Evolutionary conservation across 1,140 invertebrate genomes (phyloP).

Genomic region (Akabosia matsudoensis): DNA sequence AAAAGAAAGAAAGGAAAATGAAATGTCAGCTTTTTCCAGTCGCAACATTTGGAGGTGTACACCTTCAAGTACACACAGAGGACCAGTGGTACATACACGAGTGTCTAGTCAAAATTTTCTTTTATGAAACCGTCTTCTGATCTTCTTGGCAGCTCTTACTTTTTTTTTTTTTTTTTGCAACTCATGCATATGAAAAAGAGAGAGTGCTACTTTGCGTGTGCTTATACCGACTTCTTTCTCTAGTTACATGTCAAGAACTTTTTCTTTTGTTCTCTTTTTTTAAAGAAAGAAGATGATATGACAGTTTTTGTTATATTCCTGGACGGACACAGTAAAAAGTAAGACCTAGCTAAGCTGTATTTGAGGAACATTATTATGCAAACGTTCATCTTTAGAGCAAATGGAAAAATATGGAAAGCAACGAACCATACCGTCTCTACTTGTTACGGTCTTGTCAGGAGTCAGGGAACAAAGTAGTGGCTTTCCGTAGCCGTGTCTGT

Average conservation of each 20-base stretch:
- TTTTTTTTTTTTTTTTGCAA: not conserved
- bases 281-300: conserved; percentile 9
- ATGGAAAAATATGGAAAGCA: too few species aligned
- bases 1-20: not conserved
- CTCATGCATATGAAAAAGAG: not conserved
- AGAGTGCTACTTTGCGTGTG: not conserved
- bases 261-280: not conserved
- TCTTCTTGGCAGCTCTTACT: not conserved
- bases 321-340: conserved; percentile 1
- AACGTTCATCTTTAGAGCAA: too few species aligned
- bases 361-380: too few species aligned
- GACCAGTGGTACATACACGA: not conserved
- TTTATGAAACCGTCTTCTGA: too few species aligned
- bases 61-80: too few species aligned
- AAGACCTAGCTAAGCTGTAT: too few species aligned
- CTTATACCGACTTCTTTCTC: not conserved
- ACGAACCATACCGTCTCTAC: too few species aligned
- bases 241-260: not conserved
- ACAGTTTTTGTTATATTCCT: conserved; percentile 25
- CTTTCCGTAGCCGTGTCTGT: too few species aligned
- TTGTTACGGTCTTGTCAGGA: too few species aligned
- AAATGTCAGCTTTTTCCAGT: conserved; percentile 18
- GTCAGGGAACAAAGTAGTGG: too few species aligned
- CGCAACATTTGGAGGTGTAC: too few species aligned
- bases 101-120: not conserved